Evolutionary conservation across 2,113 vertebrate species (phyloP).

Genomic region (Cyprinodon brontotheroides): DNA sequence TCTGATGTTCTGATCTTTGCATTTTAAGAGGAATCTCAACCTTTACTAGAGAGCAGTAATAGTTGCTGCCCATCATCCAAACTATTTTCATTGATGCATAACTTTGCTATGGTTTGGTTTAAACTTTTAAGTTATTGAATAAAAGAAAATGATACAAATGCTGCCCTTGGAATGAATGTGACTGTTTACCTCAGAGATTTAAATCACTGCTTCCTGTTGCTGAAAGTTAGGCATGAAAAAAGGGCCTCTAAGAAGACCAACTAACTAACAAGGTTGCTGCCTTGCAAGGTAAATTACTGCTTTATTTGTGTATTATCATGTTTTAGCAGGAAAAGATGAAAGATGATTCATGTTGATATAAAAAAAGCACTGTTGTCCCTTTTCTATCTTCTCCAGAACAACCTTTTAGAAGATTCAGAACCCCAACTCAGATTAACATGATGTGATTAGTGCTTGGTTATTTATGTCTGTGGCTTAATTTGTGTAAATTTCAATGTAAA

Average conservation of each 20-base stretch:
- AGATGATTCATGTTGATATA: slow-evolving; percentile 2
- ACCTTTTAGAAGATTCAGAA: neutral
- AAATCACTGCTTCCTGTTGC: neutral
- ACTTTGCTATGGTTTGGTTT: neutral
- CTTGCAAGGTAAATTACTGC: neutral
- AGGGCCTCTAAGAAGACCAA: neutral
- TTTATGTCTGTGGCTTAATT: neutral
- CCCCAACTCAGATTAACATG: neutral
- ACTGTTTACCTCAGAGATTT: neutral
- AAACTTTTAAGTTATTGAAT: neutral
- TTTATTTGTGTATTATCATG: neutral
- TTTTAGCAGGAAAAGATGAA: neutral
- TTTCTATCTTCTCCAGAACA: neutral
- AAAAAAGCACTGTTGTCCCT: neutral
- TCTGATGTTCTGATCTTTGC: neutral
- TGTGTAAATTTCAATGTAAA: neutral
- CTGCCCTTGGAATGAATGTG: neutral
- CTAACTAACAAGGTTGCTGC: neutral
- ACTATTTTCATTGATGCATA: neutral
- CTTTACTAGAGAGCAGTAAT: neutral
- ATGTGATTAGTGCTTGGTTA: neutral
- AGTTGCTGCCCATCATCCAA: neutral
- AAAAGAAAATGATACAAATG: neutral
- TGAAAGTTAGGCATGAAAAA: neutral
- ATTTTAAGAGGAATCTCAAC: neutral